phyloP scores from a whole-genome alignment of 2,113 vertebrate species.

The Sus scrofa region T2T-Sscrofa CM000830.6:99056501-99057000 shows the following conservation, averaged over 20 bases:
- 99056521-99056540: neutral
- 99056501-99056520: neutral
- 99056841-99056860: slow-evolving; percentile 9
- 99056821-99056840: neutral
- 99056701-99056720: neutral
- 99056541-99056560: neutral
- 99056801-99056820: neutral
- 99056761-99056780: neutral
- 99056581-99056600: slow-evolving; percentile 19
- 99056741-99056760: neutral
- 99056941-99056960: neutral
- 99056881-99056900: slow-evolving; percentile 39
- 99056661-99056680: slow-evolving; percentile 61
- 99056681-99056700: slow-evolving; percentile 5
- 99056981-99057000: neutral
- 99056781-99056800: neutral
- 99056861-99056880: slow-evolving; percentile 29
- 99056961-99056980: neutral
- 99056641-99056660: slow-evolving; percentile 30
- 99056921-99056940: slow-evolving; percentile 28
- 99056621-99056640: slow-evolving; percentile 11
- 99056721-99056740: slow-evolving; percentile 26
- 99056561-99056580: slow-evolving; percentile 42
- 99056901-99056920: slow-evolving; percentile 14
- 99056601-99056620: slow-evolving; percentile 49